These are phyloP conservation scores for Callyntrura sp. DNA, from an alignment of 2,888 invertebrate species.

Conservation along the genomic window DNA sequence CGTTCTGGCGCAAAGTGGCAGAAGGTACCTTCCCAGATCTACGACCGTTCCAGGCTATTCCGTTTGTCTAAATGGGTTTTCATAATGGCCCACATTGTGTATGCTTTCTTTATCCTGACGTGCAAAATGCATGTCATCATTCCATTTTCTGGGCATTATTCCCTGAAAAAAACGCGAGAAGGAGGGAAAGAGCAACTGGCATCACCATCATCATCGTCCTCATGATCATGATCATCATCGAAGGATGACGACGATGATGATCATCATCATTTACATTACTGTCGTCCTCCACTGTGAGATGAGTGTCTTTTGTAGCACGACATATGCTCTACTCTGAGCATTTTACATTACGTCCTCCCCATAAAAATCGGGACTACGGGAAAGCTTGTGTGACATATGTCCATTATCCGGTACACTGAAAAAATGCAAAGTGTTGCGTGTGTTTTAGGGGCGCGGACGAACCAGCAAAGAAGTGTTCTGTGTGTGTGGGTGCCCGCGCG, in stretches of 20 bases:
- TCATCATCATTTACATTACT: conserved; percentile 10
- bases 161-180: neutral
- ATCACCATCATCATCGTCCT: conserved; percentile 4
- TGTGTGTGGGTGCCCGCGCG: neutral
- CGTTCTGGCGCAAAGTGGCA: neutral
- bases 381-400: conserved; percentile 57
- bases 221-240: neutral
- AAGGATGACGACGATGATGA: too few species aligned
- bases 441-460: neutral
- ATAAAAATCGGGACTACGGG: neutral
- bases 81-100: conserved; percentile 1
- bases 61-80: conserved; percentile 21
- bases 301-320: neutral
- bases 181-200: conserved; percentile 22
- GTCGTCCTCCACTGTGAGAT: neutral
- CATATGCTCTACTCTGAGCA: neutral
- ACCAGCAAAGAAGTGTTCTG: neutral
- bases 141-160: conserved; percentile 1
- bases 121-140: conserved; percentile 58
- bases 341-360: too few species aligned
- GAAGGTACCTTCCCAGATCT: neutral
- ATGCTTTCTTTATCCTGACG: conserved; percentile 32
- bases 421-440: conserved; percentile 49
- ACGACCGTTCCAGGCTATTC: neutral
- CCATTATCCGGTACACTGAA: conserved; percentile 43